phyloP scores from a whole-genome alignment of 2,113 vertebrate genomes.

The Oncorhynchus kisutch region DNA sequence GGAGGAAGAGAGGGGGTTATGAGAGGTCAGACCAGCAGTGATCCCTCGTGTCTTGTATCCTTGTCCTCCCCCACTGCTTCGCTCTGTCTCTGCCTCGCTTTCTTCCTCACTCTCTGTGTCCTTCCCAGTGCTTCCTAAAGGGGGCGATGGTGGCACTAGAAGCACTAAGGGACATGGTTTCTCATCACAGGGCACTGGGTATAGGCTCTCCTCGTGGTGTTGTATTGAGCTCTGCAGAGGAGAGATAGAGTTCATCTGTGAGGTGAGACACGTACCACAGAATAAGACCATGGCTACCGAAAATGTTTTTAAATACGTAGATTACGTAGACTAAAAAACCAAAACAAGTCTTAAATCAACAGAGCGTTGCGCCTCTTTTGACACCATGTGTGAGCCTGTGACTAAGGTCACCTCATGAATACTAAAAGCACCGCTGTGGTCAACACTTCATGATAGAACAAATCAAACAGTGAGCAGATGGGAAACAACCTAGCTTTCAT shows the following conservation, averaged over 20 bases:
- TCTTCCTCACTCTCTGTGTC: neutral
- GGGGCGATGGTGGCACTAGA: neutral
- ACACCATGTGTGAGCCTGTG: too few relatives aligned
- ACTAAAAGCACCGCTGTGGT: neutral
- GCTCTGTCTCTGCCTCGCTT: neutral
- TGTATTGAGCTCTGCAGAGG: slow-evolving; percentile 32
- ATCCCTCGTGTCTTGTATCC: slow-evolving; percentile 2
- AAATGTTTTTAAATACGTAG: neutral
- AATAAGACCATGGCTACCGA: neutral
- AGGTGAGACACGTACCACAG: too few relatives aligned
- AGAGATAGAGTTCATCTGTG: neutral
- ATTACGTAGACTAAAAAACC: neutral
- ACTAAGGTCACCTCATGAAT: neutral
- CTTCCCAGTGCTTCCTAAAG: slow-evolving; percentile 11
- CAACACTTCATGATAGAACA: slow-evolving; percentile 1
- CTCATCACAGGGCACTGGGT: rapidly evolving
- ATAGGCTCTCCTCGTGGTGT: neutral
- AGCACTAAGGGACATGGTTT: neutral
- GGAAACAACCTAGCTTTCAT: neutral
- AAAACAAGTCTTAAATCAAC: too few relatives aligned
- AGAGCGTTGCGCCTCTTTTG: neutral
- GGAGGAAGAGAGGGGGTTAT: slow-evolving; percentile 1
- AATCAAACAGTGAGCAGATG: neutral
- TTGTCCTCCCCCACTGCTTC: neutral
- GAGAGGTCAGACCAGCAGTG: neutral